Evolutionary conservation across 1,140 invertebrate genomes (phyloP).

Genomic region (Lysiphlebus fabarum): DNA sequence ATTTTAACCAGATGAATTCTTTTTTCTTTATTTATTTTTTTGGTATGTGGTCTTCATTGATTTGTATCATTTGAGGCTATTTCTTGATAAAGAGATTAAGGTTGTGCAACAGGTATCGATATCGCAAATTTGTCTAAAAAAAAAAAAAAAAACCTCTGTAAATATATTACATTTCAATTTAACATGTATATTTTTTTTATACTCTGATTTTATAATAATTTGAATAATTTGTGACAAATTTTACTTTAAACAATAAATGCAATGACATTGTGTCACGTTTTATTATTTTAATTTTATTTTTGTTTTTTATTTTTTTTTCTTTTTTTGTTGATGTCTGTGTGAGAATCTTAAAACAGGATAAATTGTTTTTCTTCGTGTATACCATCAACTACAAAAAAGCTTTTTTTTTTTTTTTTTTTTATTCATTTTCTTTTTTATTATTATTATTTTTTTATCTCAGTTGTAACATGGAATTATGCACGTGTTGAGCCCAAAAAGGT

Average conservation of each 20-base stretch:
- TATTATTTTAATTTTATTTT: slow-evolving; percentile 5
- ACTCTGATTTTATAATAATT: too few relatives aligned
- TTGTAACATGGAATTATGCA: background rate
- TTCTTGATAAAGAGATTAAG: slow-evolving; percentile 34
- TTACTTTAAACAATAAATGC: slow-evolving; percentile 28
- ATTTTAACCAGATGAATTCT: background rate
- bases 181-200: background rate
- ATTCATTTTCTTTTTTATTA: background rate
- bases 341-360: slow-evolving; percentile 26
- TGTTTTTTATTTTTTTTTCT: slow-evolving; percentile 9
- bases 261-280: too few relatives aligned
- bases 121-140: slow-evolving; percentile 28
- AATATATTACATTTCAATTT: slow-evolving; percentile 4
- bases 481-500: background rate
- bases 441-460: background rate
- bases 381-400: slow-evolving; percentile 2
- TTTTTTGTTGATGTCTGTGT: background rate
- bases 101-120: slow-evolving; percentile 32
- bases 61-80: slow-evolving; percentile 18
- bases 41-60: slow-evolving; percentile 6
- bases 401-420: background rate
- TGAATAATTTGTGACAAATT: slow-evolving; percentile 31
- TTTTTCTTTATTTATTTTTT: too few relatives aligned
- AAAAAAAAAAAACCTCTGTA: slow-evolving; percentile 6
- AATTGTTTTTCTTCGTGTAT: slow-evolving; percentile 24